Conservation (phyloP, 2,888 invertebrate genomes). For the Eristalis tenax region DNA sequence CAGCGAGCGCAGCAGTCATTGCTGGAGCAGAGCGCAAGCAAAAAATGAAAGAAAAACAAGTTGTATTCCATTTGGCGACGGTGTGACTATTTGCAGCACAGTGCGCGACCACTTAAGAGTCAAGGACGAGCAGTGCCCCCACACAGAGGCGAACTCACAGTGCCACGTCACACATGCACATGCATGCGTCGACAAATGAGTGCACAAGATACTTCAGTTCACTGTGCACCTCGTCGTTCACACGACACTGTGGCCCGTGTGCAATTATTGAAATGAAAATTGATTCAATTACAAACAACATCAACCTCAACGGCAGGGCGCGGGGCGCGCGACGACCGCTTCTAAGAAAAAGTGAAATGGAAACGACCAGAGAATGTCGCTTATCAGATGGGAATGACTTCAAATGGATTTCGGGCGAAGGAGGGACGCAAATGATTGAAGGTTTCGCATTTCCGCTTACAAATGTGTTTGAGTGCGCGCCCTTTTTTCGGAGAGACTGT, state of each 20-base stretch:
- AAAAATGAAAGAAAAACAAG: neutral
- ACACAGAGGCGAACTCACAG: neutral
- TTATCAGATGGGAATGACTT: conserved; percentile 36
- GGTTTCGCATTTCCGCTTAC: conserved; percentile 51
- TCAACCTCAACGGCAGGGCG: no score
- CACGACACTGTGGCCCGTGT: conserved; percentile 31
- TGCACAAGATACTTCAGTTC: conserved; percentile 4
- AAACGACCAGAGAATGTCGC: conserved; percentile 12
- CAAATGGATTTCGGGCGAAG: conserved; percentile 7
- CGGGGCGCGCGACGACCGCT: neutral
- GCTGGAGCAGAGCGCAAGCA: neutral
- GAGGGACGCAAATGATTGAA: neutral
- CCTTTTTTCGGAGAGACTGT: neutral
- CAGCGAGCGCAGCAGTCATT: conserved; percentile 1
- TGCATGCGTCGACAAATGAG: neutral
- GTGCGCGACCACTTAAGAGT: conserved; percentile 42
- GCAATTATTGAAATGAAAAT: conserved; percentile 46
- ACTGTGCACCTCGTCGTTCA: conserved; percentile 20
- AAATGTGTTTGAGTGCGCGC: conserved; percentile 26
- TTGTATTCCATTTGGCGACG: conserved; percentile 23
- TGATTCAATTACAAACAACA: conserved; percentile 38
- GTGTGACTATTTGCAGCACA: conserved; percentile 27
- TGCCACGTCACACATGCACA: neutral
- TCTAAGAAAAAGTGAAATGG: conserved; percentile 31
- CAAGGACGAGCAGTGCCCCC: conserved; percentile 57